phyloP scores from a whole-genome alignment of 2,113 vertebrate species.

The Entelurus aequoreus region DNA sequence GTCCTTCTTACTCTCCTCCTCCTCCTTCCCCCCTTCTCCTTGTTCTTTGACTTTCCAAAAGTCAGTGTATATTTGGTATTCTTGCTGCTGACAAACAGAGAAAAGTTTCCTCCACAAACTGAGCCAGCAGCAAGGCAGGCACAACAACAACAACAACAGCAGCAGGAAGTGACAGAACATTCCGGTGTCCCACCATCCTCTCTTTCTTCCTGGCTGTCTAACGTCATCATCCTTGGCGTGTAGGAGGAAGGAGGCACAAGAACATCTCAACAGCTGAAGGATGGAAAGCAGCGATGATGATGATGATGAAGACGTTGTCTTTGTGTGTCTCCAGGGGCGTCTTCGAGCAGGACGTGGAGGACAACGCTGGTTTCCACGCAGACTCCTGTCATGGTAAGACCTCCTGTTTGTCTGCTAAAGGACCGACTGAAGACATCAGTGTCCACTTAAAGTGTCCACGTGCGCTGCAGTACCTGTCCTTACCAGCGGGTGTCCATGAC shows the following conservation, averaged over 20 bases:
- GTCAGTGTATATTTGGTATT: neutral
- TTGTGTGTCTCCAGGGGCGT: constrained; percentile 61
- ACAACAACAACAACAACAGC: neutral
- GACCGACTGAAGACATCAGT: neutral
- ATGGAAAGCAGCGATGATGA: too few species aligned
- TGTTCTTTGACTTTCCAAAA: too few species aligned
- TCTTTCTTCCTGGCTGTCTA: neutral
- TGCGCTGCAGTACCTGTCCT: too few species aligned
- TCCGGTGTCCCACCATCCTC: constrained; percentile 23
- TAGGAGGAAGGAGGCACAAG: too few species aligned
- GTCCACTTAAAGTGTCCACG: neutral
- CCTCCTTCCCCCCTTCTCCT: too few species aligned
- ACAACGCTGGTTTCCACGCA: constrained; percentile 53
- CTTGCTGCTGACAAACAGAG: neutral
- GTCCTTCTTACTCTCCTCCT: too few species aligned
- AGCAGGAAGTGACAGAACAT: constrained; percentile 21
- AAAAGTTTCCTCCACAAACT: neutral
- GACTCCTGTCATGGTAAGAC: constrained; percentile 81
- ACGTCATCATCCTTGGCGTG: neutral
- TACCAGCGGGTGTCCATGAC: too few species aligned
- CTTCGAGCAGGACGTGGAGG: constrained; percentile 77
- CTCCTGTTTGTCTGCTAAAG: constrained; percentile 6
- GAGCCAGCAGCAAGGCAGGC: neutral
- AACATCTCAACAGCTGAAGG: too few species aligned
- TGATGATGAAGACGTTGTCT: neutral